These are phyloP conservation scores for Ctenodactylus gundi DNA, from an alignment of 2,113 vertebrate species.

Conservation along the genomic window DNA sequence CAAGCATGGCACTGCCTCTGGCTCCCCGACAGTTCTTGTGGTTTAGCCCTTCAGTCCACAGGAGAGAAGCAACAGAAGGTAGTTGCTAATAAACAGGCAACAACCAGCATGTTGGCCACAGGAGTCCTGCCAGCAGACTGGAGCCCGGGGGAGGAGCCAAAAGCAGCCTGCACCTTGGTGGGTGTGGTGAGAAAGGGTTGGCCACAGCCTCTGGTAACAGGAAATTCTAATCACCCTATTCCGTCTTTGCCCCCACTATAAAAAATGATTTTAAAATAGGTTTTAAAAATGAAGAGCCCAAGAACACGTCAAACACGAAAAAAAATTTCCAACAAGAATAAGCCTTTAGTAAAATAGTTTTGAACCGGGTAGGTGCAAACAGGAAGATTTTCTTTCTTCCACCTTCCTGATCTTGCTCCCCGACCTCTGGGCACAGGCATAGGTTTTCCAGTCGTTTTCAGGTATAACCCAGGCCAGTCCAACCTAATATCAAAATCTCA, in stretches of 20 bases:
- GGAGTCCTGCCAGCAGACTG: background rate
- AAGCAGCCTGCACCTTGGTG: rapidly evolving
- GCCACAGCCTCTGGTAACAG: background rate
- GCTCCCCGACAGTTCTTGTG: background rate
- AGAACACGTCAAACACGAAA: background rate
- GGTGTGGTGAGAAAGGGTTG: rapidly evolving
- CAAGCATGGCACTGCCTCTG: background rate
- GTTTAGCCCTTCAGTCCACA: background rate
- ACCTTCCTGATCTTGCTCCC: background rate
- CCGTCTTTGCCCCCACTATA: background rate
- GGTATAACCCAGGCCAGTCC: background rate
- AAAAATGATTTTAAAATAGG: background rate
- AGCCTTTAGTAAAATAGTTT: background rate
- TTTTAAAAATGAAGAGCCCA: background rate
- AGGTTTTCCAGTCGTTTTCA: background rate
- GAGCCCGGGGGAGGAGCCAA: rapidly evolving
- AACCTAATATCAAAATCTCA: background rate
- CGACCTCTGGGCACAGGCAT: background rate
- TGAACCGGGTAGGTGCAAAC: background rate
- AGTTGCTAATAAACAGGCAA: background rate
- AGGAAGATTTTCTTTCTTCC: background rate
- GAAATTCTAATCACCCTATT: background rate
- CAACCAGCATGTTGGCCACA: rapidly evolving
- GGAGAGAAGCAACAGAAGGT: background rate
- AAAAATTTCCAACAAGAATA: background rate